Conservation (phyloP, 2,113 vertebrate genomes). For the Rhea pennata region DNA sequence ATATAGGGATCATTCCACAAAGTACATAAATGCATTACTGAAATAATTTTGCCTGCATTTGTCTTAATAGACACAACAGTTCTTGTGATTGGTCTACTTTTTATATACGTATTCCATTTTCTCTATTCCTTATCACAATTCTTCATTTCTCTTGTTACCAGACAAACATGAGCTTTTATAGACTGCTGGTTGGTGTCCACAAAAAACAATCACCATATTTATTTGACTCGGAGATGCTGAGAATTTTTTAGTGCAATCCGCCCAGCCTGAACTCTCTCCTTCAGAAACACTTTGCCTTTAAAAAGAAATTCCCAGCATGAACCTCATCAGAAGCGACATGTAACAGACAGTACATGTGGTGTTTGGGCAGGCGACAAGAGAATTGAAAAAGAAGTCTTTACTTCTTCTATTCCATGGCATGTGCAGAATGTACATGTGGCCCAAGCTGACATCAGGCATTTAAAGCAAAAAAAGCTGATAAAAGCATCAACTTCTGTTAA, state of each 20-base stretch:
- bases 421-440: conserved; percentile 78
- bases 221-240: conserved; percentile 37
- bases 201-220: conserved; percentile 44
- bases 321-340: conserved; percentile 77
- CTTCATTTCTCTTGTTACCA: not conserved
- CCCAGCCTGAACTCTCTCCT: conserved; percentile 71
- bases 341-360: conserved; percentile 83
- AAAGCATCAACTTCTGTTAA: conserved; percentile 80
- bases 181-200: conserved; percentile 55
- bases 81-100: not conserved
- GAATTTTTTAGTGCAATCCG: conserved; percentile 69
- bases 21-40: not conserved
- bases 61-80: not conserved
- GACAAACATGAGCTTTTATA: conserved; percentile 31
- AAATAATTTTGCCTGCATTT: not conserved
- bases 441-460: conserved; percentile 77
- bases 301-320: conserved; percentile 80
- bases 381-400: conserved; percentile 73
- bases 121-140: not conserved
- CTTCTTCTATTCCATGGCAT: conserved; percentile 75
- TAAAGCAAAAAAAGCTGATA: conserved; percentile 73
- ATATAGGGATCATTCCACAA: not conserved
- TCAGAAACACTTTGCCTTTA: conserved; percentile 77
- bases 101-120: not conserved
- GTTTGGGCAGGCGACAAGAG: conserved; percentile 72